Base-by-base conservation (phyloP, 2,797 vertebrate species). In the Mallotus villosus region DNA sequence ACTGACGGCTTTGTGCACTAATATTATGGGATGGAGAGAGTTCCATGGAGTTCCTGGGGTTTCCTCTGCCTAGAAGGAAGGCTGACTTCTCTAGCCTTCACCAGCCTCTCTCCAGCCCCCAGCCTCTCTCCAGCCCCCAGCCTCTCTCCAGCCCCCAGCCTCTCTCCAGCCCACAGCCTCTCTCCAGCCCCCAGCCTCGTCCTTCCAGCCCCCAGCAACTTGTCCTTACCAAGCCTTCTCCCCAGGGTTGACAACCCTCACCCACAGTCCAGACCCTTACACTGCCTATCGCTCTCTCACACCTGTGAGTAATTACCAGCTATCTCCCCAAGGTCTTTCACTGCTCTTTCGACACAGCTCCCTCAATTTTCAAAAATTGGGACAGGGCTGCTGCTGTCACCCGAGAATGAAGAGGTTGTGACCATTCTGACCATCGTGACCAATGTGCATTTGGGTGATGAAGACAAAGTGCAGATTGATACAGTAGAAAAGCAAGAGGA, bases 251-350 rank as follows among this genome's bases (percentile, higher is more conserved):
- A 74, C 76, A 77, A 78, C 67, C 75, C 63, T 66, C 58, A n/a
- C 11, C 21, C 55, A 67, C 77, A 82, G 68, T 63, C 74, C 74
- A 58, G 71, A 64, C 71, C 74, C 73, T 64, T 72, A 67, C 24
- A 24, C 71, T 74, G 75, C 81, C 66, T 84, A 87, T 85, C 85
- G 69, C 84, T 67, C 65, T 73, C 53, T 51, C 72, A 74, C 85
- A 87, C 83, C 82, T 84, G 85, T 67, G 64, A 67, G 69, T 73
- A 67, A 80, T 74, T 81, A 78, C 69, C 71, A 80, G 74, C 81
- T 84, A 85, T 84, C 84, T 83, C 62, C 65, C 65, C 59, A 51
- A 51, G 73, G 74, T 74, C 74, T 69, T 83, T 70, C 79, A 80
- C 70, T 67, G 61, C 70, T 67, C 62, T 58, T 24, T 65, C 29